These are phyloP conservation scores for Trematomus bernacchii DNA, from an alignment of 2,797 vertebrate species.

Conservation along the genomic window DNA sequence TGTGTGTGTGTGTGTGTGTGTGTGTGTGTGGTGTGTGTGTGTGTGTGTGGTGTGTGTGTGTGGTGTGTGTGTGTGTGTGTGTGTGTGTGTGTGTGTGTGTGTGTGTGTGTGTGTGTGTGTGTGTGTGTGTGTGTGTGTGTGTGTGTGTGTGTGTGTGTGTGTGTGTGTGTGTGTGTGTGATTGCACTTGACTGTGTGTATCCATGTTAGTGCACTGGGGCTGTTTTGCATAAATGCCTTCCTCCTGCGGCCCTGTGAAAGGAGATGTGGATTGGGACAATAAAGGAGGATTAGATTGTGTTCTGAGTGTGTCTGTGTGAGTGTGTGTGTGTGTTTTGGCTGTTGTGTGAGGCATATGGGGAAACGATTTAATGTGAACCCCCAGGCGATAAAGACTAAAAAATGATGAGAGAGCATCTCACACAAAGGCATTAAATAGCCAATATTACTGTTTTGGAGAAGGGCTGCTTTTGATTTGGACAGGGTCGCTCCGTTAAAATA, in stretches of 20 bases:
- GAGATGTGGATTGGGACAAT: slow-evolving; percentile 69
- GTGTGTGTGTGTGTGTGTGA: slow-evolving; percentile 1
- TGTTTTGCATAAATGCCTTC: slow-evolving; percentile 67
- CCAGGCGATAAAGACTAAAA: slow-evolving; percentile 55
- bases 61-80: slow-evolving; percentile 16
- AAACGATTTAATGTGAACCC: slow-evolving; percentile 69
- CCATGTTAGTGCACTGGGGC: slow-evolving; percentile 37
- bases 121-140: too few relatives aligned
- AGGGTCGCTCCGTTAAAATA: slow-evolving; percentile 26
- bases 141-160: too few relatives aligned
- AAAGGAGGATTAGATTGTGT: slow-evolving; percentile 73
- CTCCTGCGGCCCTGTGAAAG: slow-evolving; percentile 57
- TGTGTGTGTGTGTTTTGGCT: slow-evolving; percentile 38
- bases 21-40: not conserved
- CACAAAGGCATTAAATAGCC: slow-evolving; percentile 64
- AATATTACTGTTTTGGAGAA: slow-evolving; percentile 42
- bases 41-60: not conserved
- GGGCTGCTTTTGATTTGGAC: slow-evolving; percentile 53
- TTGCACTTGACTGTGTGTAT: slow-evolving; percentile 27
- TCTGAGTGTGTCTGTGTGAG: slow-evolving; percentile 11
- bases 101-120: too few relatives aligned
- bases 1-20: too few relatives aligned
- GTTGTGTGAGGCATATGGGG: slow-evolving; percentile 57
- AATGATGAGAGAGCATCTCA: slow-evolving; percentile 69
- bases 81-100: too few relatives aligned